Evolutionary conservation across 2,888 invertebrate genomes (phyloP).

Genomic region (Calliphora vomitoria): DNA sequence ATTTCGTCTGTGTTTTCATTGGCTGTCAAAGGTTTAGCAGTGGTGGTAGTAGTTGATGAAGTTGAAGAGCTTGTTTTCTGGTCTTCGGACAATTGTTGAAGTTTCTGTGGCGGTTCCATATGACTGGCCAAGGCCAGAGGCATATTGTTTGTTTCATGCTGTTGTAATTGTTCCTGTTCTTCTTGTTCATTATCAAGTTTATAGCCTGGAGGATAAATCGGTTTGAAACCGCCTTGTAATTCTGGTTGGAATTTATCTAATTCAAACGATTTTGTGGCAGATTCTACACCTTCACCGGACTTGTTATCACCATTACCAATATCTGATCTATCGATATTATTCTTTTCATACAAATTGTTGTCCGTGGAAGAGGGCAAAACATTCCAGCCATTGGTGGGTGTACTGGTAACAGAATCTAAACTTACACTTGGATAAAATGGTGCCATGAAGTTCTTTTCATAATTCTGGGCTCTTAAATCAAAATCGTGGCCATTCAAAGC

Average conservation of each 20-base stretch:
- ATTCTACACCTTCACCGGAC: constrained; percentile 74
- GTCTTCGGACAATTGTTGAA: constrained; percentile 46
- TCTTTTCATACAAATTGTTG: constrained; percentile 79
- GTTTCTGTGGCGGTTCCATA: constrained; percentile 73
- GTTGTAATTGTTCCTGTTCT: constrained; percentile 67
- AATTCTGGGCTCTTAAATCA: constrained; percentile 83
- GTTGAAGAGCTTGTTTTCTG: constrained; percentile 54
- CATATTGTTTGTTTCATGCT: constrained; percentile 74
- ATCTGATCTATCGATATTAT: constrained; percentile 83
- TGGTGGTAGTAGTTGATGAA: constrained; percentile 48
- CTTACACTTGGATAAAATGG: constrained; percentile 89
- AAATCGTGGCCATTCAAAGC: constrained; percentile 80
- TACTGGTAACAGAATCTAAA: constrained; percentile 85
- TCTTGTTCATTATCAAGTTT: constrained; percentile 77
- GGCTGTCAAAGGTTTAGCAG: constrained; percentile 38
- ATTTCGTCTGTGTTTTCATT: not conserved
- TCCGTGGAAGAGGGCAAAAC: constrained; percentile 84
- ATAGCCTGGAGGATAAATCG: constrained; percentile 86
- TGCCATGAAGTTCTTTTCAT: constrained; percentile 87
- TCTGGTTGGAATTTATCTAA: constrained; percentile 89
- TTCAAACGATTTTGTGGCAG: constrained; percentile 86
- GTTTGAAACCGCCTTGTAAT: constrained; percentile 89
- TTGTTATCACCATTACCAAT: constrained; percentile 67
- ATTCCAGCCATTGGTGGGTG: constrained; percentile 87
- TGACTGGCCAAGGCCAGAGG: constrained; percentile 77